Evolutionary conservation across 1,140 invertebrate genomes (phyloP).

Genomic region (Aethina tumida): DNA sequence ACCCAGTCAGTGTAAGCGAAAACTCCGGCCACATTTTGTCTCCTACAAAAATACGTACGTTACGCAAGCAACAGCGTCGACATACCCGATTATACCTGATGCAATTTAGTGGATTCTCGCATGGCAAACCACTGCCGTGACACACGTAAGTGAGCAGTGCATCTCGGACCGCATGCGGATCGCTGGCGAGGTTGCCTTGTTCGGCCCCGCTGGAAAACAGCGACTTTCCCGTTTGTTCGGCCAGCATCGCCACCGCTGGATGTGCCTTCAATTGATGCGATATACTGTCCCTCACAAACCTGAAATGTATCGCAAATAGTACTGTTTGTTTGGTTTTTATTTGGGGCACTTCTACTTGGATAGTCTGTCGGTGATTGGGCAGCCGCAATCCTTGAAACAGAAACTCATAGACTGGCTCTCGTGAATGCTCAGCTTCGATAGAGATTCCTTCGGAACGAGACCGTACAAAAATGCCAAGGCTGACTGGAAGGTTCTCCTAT

Average conservation of each 20-base stretch:
- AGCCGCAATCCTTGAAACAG: constrained; percentile 74
- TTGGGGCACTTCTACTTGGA: constrained; percentile 38
- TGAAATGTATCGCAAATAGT: constrained; percentile 16
- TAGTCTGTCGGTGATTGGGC: constrained; percentile 58
- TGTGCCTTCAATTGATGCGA: constrained; percentile 46
- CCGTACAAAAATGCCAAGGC: constrained; percentile 70
- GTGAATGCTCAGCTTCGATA: constrained; percentile 43
- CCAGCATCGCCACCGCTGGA: constrained; percentile 47
- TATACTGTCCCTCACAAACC: constrained; percentile 26
- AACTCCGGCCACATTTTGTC: constrained; percentile 59
- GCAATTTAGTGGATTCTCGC: constrained; percentile 36
- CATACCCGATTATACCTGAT: constrained; percentile 20
- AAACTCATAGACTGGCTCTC: constrained; percentile 76
- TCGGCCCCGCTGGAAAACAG: constrained; percentile 29
- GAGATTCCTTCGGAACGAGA: constrained; percentile 48
- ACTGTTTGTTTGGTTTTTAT: background rate
- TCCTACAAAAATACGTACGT: constrained; percentile 38
- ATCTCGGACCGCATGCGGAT: constrained; percentile 65
- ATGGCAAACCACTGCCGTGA: constrained; percentile 69
- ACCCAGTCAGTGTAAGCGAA: constrained; percentile 70
- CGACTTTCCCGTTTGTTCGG: constrained; percentile 26
- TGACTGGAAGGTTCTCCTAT: constrained; percentile 82
- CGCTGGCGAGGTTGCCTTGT: constrained; percentile 19
- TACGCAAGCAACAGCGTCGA: background rate
- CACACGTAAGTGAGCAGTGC: constrained; percentile 74